Base-by-base conservation (phyloP, 2,113 vertebrate species). In the Jacana jacana region DNA sequence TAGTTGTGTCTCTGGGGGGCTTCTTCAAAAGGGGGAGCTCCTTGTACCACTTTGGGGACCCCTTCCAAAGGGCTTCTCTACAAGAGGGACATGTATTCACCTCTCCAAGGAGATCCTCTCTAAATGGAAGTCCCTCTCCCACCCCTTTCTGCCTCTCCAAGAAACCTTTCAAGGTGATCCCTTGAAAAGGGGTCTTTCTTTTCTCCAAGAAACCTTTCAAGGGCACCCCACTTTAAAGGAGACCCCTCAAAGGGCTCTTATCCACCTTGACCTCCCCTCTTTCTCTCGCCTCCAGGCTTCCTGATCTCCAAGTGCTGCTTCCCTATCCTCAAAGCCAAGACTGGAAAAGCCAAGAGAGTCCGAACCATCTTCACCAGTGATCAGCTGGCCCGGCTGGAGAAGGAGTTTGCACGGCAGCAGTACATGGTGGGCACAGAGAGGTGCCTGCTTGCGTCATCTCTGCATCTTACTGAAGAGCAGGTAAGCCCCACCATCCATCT, bases 361-460 rank as follows among this genome's bases (percentile, higher is more conserved):
- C 97, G 98, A 91, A 99, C 98, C 55, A 98, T 98, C 71, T 99
- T 99, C 97, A 99, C 98, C 95, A 98, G 98, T 17, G 98, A 99
- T 61, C 98, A 99, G 95, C 96, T 98, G 73, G 98, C 98, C 19
- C 96, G 97, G n/a, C 95, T 99, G 97, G 98, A 99, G 98, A 98
- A 98, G 93, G 98, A 99, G 95, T 98, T 99, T 17, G 86, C 98
- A 0, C 97, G 98, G 69, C 98, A 99, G 97, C 98, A 98, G 97
- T 98, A 98, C 97, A 98, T 98, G 98, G 98, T 99, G 66, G 99
- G 98, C 10, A 98, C 97, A 0, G 98, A 99, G 95, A 94, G 98
- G 54, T 98, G 98, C 88, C 97, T 98, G 49, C 97, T 99, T 9
- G 98, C 98, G 13, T 98, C 98, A 1, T 96, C 98, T 7, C 97